Evolutionary conservation across 2,888 invertebrate genomes (phyloP).

Genomic region (Hemithea aestivaria): DNA sequence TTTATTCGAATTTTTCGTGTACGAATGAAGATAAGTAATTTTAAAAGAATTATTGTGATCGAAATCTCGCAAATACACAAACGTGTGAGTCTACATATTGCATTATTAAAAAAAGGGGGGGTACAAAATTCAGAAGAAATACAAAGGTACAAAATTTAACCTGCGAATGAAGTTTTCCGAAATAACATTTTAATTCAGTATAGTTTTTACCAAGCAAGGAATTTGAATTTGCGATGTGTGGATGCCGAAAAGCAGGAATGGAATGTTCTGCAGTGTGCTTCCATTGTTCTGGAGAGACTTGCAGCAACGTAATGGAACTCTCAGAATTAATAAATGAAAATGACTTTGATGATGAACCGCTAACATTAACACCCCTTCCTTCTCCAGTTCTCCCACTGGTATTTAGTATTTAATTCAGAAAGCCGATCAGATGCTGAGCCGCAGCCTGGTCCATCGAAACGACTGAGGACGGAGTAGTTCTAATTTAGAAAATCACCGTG

Average conservation of each 20-base stretch:
- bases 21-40: too few species aligned
- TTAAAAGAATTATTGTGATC: too few species aligned
- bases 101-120: too few species aligned
- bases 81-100: too few species aligned
- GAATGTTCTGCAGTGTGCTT: conserved; percentile 22
- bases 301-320: conserved; percentile 18
- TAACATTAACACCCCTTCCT: background rate
- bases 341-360: background rate
- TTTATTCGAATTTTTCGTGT: too few species aligned
- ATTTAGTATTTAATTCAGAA: background rate
- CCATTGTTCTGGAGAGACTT: conserved; percentile 22
- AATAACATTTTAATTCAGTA: too few species aligned
- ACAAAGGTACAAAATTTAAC: too few species aligned
- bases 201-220: too few species aligned
- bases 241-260: conserved; percentile 22
- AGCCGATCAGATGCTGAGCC: background rate
- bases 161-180: too few species aligned
- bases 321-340: conserved; percentile 2
- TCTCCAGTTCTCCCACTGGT: background rate
- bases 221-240: conserved; percentile 19
- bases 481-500: background rate
- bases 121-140: too few species aligned
- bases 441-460: background rate
- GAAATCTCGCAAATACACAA: too few species aligned
- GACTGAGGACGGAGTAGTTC: background rate